These are phyloP conservation scores for Prosapia bicincta DNA, from an alignment of 2,888 invertebrate species.

Conservation along the genomic window DNA sequence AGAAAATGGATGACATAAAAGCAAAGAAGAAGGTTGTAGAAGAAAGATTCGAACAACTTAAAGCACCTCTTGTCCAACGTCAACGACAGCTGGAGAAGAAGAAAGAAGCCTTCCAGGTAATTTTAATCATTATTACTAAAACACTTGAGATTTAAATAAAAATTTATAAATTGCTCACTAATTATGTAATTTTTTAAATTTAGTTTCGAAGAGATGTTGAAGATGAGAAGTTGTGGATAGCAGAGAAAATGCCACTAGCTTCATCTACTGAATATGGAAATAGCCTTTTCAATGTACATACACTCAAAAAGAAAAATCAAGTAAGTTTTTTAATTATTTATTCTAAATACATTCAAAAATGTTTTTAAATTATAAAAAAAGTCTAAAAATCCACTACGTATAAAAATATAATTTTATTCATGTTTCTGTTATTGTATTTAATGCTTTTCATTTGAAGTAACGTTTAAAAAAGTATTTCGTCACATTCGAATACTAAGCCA, in stretches of 20 bases:
- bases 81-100: constrained; percentile 92
- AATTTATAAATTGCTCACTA: too few relatives aligned
- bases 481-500: too few relatives aligned
- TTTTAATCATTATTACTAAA: neutral
- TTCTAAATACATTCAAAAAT: too few relatives aligned
- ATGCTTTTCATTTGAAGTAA: too few relatives aligned
- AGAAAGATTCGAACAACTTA: constrained; percentile 89
- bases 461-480: too few relatives aligned
- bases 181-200: neutral
- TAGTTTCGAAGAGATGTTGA: constrained; percentile 95
- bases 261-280: constrained; percentile 90
- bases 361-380: too few relatives aligned
- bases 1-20: constrained; percentile 94
- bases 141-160: neutral
- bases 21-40: constrained; percentile 93
- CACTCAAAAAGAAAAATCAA: constrained; percentile 95
- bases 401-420: too few relatives aligned
- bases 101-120: constrained; percentile 86
- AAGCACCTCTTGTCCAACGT: constrained; percentile 86
- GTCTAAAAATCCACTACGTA: too few relatives aligned
- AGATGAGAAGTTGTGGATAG: constrained; percentile 97
- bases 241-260: constrained; percentile 94
- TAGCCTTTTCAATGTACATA: constrained; percentile 96
- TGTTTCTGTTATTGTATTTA: too few relatives aligned
- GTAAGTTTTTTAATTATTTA: constrained; percentile 39